Evolutionary conservation across 2,888 invertebrate genomes (phyloP), one percentile per base, ranked within the genome.

Genomic region (Rotaria socialis): DNA sequence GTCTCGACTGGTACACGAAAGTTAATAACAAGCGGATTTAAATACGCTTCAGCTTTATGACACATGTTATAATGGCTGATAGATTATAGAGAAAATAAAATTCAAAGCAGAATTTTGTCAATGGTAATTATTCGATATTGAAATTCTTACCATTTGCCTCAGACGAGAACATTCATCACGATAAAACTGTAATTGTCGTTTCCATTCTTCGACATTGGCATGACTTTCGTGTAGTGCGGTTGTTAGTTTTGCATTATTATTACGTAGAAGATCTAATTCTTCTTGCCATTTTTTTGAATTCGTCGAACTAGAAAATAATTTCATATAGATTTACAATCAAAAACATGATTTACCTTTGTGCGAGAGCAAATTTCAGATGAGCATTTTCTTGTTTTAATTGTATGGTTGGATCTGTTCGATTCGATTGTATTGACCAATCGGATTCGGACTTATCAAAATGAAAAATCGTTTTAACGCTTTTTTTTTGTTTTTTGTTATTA

Each of bases 231-330:
- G 97, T 87, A 97, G 93, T 35, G 97, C 97, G 89, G 96, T 96
- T 14, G 97, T 97, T 90, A 98, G 93, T 88, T 97, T 94, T 58
- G 95, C 94, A 91, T 97, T 98, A 92, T 97, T 97, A 90, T 95
- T 96, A 93, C 97, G 97, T 88, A 98, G 92, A 2, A 96, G 97
- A 84, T 96, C 95, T 89, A 98, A 92, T 92, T 98, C 97, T 75
- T 97, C 94, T 93, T 97, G 97, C 97, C 97, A 97, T 91, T 97
- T 97, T 92, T 97, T 97, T 19, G 97, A 97, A 92, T 97, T 97
- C 74, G 96, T 95, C 85, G 97, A 97, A 92, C 97, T 96, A 92
- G 80, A 91, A 91, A 89, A 87, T 85, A 47, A 52, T 52, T 16
- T 11, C 27, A 43, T 58, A 24, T n/a, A n/a, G 8, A 14, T 50